Base-by-base conservation (phyloP, 2,113 vertebrate genomes). In the Cebus imitator region DNA sequence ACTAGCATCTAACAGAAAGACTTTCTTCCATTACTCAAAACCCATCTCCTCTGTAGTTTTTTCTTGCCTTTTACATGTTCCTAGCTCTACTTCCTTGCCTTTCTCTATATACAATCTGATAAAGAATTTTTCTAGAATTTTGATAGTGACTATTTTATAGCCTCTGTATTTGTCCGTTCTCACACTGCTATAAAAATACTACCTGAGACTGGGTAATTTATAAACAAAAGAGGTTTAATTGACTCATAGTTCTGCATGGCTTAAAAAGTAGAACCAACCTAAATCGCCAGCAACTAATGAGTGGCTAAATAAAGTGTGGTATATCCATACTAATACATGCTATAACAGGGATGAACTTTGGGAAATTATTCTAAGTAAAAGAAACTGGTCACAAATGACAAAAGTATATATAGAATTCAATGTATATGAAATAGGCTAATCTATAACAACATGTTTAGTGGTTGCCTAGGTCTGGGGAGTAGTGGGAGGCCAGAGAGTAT, bases 91-190 rank as follows among this genome's bases (percentile, higher is more conserved):
- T 73, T 84, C 64, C 92, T 96, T 83, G 50, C 9, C 27, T 66
- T 90, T 97, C 43, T 96, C 79, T 30, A 66, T 45, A 21, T 85
- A 70, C 40, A 88, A 20, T 20, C 40, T 94, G 79, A 79, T 82
- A 78, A 95, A 57, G 50, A 52, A 78, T 21, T 58, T 72, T 91
- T 95, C 73, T 84, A 90, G 27, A 93, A 83, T 93, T 81, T 90
- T 86, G 35, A 87, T 70, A 66, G 30, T 40, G 70, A 78, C 13
- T 88, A 5, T 76, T 91, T 94, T 84, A 90, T 52, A 88, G 4
- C 9, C 52, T 84, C 55, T 96, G 61, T 32, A 32, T 64, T 64
- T 64, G 61, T 64, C 27, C 27, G 13, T 32, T 64, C 61, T 64
- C 12, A 32, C 61, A 32, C 61, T 30, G 27, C 61, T 64, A 32